A percentile compares a stretch with the other conserved stretches of the same genome.
phyloP scores from a whole-genome alignment of 2,113 vertebrate genomes.

The Pleuronectes platessa region DNA sequence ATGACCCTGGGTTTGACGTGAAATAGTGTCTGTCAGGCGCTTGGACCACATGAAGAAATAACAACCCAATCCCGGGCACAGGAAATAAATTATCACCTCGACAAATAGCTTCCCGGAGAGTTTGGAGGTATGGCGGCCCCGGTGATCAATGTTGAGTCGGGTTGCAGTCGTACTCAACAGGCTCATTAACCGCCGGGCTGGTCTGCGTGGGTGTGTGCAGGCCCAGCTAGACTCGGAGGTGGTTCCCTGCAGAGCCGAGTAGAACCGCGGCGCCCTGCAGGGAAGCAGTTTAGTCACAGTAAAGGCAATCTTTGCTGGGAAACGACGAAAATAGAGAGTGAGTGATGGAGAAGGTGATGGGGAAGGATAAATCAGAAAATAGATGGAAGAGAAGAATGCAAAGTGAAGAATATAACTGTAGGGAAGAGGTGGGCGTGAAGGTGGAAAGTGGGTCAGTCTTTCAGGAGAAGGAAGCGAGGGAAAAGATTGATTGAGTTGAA shows the following conservation, averaged over 20 bases:
- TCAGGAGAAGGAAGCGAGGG: slow-evolving; percentile 18
- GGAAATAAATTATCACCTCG: slow-evolving; percentile 81
- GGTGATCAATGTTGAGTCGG: slow-evolving; percentile 76
- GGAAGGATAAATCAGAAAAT: slow-evolving; percentile 34
- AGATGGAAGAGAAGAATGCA: slow-evolving; percentile 12
- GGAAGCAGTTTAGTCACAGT: slow-evolving; percentile 31
- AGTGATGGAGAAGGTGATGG: slow-evolving; percentile 21
- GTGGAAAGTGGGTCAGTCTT: slow-evolving; percentile 31
- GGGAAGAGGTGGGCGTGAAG: slow-evolving; percentile 28
- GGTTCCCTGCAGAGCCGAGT: slow-evolving; percentile 21
- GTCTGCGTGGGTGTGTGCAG: slow-evolving; percentile 41
- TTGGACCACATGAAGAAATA: slow-evolving; percentile 43
- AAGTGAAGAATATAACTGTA: slow-evolving; percentile 35
- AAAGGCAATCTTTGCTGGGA: slow-evolving; percentile 31
- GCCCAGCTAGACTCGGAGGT: slow-evolving; percentile 39
- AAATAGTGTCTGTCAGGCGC: slow-evolving; percentile 50
- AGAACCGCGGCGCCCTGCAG: slow-evolving; percentile 34
- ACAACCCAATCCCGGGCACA: slow-evolving; percentile 52
- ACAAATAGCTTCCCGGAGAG: slow-evolving; percentile 75
- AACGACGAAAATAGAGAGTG: slow-evolving; percentile 19
- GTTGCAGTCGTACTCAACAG: slow-evolving; percentile 72
- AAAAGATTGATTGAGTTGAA: slow-evolving; percentile 59
- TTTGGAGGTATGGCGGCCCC: slow-evolving; percentile 58
- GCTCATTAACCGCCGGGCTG: slow-evolving; percentile 67
- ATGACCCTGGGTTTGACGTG: slow-evolving; percentile 55